phyloP scores from a whole-genome alignment of 1,140 invertebrate genomes.

The Musca vetustissima region DNA sequence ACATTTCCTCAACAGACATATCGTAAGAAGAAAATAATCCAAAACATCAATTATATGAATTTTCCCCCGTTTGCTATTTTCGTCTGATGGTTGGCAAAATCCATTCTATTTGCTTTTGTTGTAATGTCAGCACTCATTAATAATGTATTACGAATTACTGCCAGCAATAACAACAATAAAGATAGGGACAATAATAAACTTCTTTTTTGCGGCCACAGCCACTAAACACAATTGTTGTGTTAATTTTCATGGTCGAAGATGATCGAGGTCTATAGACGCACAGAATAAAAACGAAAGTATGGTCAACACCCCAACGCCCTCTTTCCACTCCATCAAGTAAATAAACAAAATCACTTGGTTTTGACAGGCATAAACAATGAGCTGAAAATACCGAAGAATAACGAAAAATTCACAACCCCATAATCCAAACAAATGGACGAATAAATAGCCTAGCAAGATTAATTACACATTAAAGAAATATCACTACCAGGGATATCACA shows the following conservation, averaged over 20 bases:
- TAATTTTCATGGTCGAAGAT: slow-evolving; percentile 2
- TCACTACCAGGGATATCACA: no score
- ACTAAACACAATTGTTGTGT: slow-evolving; percentile 12
- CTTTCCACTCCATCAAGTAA: neutral
- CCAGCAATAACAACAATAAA: neutral
- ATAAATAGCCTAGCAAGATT: slow-evolving; percentile 8
- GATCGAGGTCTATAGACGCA: neutral
- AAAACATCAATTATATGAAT: no score
- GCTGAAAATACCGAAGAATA: neutral
- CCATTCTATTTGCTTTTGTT: no score
- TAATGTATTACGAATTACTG: no score
- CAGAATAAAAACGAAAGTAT: neutral
- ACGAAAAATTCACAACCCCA: neutral
- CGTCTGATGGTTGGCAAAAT: no score
- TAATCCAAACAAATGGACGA: neutral
- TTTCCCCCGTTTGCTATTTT: no score
- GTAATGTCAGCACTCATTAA: no score
- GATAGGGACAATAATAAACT: neutral
- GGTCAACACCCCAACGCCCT: no score
- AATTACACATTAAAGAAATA: slow-evolving; percentile 10
- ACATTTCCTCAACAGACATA: no score
- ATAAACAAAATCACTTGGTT: slow-evolving; percentile 6
- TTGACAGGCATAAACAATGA: slow-evolving; percentile 19
- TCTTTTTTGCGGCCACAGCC: no score
- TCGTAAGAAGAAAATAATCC: no score